Evolutionary conservation across 2,113 vertebrate species (phyloP).

Genomic region (Xenus cinereus): DNA sequence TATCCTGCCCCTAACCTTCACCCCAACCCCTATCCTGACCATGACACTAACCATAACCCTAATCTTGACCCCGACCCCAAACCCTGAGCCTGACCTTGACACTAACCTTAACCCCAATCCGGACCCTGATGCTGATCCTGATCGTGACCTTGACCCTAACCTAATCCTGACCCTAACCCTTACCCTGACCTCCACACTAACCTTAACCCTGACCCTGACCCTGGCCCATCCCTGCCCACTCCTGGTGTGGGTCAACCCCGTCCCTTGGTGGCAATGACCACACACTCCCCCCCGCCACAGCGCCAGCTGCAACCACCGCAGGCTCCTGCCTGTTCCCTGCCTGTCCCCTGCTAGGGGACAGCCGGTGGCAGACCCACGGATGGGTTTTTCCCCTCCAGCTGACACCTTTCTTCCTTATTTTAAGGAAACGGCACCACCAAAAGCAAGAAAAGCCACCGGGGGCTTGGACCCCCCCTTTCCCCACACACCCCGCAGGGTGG

Average conservation of each 20-base stretch:
- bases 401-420: neutral
- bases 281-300: no score
- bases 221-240: neutral
- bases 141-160: neutral
- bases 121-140: accelerated
- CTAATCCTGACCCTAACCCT: neutral
- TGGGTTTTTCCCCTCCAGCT: neutral
- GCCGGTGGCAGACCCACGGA: neutral
- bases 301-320: neutral
- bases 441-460: neutral
- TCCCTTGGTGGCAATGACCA: neutral
- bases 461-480: neutral
- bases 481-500: accelerated
- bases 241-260: neutral
- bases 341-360: neutral
- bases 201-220: no score
- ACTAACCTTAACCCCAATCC: neutral
- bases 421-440: accelerated
- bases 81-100: neutral
- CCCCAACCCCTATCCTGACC: no score
- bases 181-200: neutral
- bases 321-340: neutral
- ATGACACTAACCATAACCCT: neutral
- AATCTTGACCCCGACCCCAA: no score
- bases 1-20: neutral